Percentiles rank a stretch among this genome's conserved stretches.
phyloP scores from a whole-genome alignment of 2,113 vertebrate genomes.

The Arizona elegans region DNA sequence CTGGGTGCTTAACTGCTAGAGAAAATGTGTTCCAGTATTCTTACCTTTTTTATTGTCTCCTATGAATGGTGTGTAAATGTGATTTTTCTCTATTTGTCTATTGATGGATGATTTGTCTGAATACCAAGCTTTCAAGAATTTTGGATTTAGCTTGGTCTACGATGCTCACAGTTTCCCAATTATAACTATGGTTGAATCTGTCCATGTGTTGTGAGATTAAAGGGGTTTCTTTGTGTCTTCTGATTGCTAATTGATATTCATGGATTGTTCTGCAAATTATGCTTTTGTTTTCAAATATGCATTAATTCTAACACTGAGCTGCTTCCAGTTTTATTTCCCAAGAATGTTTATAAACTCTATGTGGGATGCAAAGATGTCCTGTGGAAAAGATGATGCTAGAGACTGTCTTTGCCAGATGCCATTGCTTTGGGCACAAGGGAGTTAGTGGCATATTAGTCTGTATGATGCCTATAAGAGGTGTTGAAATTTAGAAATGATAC shows the following conservation, averaged over 20 bases:
- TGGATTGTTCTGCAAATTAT: neutral
- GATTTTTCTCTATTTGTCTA: neutral
- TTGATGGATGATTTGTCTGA: neutral
- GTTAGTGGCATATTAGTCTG: neutral
- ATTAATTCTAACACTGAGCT: neutral
- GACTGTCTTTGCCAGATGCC: neutral
- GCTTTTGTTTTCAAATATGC: neutral
- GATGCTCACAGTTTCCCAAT: neutral
- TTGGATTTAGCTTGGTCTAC: neutral
- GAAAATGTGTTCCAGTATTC: neutral
- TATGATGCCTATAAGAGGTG: neutral
- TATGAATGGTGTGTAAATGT: neutral
- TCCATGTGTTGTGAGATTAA: neutral
- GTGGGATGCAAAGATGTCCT: neutral
- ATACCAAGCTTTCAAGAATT: neutral
- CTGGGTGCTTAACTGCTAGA: neutral
- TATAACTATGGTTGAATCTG: neutral
- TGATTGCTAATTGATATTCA: neutral
- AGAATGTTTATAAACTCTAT: neutral
- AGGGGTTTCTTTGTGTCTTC: neutral
- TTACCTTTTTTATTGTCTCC: neutral
- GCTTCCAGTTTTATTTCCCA: neutral
- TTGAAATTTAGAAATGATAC: neutral
- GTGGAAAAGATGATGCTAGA: neutral
- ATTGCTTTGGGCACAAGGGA: neutral